These are phyloP conservation scores for Operophtera brumata DNA, from an alignment of 2,888 invertebrate species.

Conservation along the genomic window DNA sequence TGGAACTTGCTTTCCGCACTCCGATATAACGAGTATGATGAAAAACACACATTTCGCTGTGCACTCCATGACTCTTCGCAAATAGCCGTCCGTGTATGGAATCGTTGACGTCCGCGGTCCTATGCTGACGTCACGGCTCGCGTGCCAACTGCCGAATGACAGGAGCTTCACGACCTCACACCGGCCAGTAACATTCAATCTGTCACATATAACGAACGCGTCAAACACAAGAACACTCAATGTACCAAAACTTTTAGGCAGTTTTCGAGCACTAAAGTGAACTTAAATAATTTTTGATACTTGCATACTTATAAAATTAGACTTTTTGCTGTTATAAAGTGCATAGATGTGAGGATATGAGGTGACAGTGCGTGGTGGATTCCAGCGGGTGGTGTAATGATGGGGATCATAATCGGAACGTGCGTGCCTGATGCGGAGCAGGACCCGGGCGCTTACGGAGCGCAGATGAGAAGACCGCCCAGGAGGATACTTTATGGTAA, in stretches of 20 bases:
- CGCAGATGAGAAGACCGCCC: slow-evolving; percentile 65
- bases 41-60: slow-evolving; percentile 9
- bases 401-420: slow-evolving; percentile 87
- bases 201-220: slow-evolving; percentile 21
- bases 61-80: slow-evolving; percentile 21
- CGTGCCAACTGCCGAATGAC: slow-evolving; percentile 34
- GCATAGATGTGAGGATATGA: slow-evolving; percentile 26
- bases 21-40: not conserved
- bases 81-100: slow-evolving; percentile 28
- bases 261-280: slow-evolving; percentile 11
- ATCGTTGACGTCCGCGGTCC: slow-evolving; percentile 28
- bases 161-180: slow-evolving; percentile 19
- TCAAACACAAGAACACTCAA: not conserved
- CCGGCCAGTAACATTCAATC: slow-evolving; percentile 31
- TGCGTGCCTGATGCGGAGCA: slow-evolving; percentile 85
- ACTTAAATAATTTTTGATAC: no score
- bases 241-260: not conserved
- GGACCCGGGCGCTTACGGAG: slow-evolving; percentile 74
- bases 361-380: slow-evolving; percentile 43
- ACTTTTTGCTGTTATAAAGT: slow-evolving; percentile 1
- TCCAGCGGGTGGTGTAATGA: slow-evolving; percentile 46
- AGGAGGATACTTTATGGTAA: slow-evolving; percentile 74
- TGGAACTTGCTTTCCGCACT: slow-evolving; percentile 2
- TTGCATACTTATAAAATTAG: not conserved
- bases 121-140: slow-evolving; percentile 49